A percentile compares a stretch with the other conserved stretches of the same genome.
Evolutionary conservation across 2,888 invertebrate species (phyloP).

Genomic region (Liopterus haemorrhoidalis): DNA sequence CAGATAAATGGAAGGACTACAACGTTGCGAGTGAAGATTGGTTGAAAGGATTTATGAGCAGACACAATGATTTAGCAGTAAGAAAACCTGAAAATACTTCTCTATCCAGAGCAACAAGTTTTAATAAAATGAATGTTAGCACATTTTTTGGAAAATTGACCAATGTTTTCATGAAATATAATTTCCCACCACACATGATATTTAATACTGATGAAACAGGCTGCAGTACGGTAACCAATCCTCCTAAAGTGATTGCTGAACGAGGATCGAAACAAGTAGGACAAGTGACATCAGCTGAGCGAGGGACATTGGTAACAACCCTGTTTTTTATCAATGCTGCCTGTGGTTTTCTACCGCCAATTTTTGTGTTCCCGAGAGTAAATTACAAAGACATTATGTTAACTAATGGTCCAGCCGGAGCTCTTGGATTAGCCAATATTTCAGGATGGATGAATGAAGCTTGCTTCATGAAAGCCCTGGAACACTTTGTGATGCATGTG

Average conservation of each 20-base stretch:
- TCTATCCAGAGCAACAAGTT: slow-evolving; percentile 9
- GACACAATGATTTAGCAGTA: slow-evolving; percentile 4
- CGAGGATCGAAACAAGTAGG: slow-evolving; percentile 27
- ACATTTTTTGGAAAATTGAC: slow-evolving; percentile 16
- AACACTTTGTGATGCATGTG: slow-evolving; percentile 30
- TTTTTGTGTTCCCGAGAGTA: slow-evolving; percentile 27
- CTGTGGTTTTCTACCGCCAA: slow-evolving; percentile 25
- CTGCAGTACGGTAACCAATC: slow-evolving; percentile 26
- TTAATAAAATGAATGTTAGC: slow-evolving; percentile 16
- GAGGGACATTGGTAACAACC: slow-evolving; percentile 14
- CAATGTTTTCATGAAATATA: slow-evolving; percentile 6
- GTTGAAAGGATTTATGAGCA: slow-evolving; percentile 24
- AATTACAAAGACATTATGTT: slow-evolving; percentile 28
- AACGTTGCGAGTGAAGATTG: slow-evolving; percentile 26
- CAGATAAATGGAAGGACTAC: slow-evolving; percentile 23
- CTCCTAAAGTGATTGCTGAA: slow-evolving; percentile 28
- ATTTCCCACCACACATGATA: slow-evolving; percentile 11
- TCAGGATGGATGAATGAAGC: slow-evolving; percentile 31
- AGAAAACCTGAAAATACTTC: slow-evolving; percentile 17
- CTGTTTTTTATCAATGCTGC: slow-evolving; percentile 25
- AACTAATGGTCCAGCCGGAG: slow-evolving; percentile 26
- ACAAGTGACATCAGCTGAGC: slow-evolving; percentile 24
- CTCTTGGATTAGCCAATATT: slow-evolving; percentile 26
- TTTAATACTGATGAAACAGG: slow-evolving; percentile 19
- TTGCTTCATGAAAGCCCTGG: slow-evolving; percentile 27